Conservation (phyloP, 2,797 vertebrate species). For the Gila robusta region DNA sequence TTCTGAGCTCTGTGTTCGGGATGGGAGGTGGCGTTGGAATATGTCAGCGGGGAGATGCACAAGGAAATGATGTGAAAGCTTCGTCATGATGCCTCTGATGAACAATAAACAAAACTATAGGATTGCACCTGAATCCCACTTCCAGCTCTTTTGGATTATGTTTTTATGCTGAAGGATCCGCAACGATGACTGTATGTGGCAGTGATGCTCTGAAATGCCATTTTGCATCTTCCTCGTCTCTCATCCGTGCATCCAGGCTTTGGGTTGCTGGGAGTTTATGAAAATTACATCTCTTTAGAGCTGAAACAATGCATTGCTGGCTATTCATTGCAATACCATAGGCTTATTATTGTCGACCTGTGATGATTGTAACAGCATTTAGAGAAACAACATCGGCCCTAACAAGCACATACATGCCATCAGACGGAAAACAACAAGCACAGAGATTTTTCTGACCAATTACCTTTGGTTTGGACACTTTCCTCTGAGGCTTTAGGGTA, state of each 20-base stretch:
- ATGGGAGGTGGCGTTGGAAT: slow-evolving; percentile 66
- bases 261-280: slow-evolving; percentile 76
- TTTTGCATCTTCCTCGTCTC: slow-evolving; percentile 64
- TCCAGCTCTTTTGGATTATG: slow-evolving; percentile 73
- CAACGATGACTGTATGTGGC: slow-evolving; percentile 73
- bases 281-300: slow-evolving; percentile 67
- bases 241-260: slow-evolving; percentile 71
- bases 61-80: slow-evolving; percentile 69
- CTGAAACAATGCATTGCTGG: slow-evolving; percentile 57
- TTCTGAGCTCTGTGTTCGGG: slow-evolving; percentile 68
- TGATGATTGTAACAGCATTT: slow-evolving; percentile 32
- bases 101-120: slow-evolving; percentile 63
- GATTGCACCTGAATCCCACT: slow-evolving; percentile 56
- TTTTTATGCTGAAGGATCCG: slow-evolving; percentile 63
- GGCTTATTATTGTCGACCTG: slow-evolving; percentile 10
- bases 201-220: slow-evolving; percentile 69
- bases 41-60: slow-evolving; percentile 64
- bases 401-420: slow-evolving; percentile 77
- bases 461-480: slow-evolving; percentile 44
- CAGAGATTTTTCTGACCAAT: slow-evolving; percentile 42
- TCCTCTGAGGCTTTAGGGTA: slow-evolving; percentile 41
- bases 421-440: slow-evolving; percentile 62
- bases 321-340: slow-evolving; percentile 44
- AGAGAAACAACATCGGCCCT: slow-evolving; percentile 76
- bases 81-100: slow-evolving; percentile 69